Conservation (phyloP, 2,888 invertebrate genomes). For the Pristionchus japonicus region DNA sequence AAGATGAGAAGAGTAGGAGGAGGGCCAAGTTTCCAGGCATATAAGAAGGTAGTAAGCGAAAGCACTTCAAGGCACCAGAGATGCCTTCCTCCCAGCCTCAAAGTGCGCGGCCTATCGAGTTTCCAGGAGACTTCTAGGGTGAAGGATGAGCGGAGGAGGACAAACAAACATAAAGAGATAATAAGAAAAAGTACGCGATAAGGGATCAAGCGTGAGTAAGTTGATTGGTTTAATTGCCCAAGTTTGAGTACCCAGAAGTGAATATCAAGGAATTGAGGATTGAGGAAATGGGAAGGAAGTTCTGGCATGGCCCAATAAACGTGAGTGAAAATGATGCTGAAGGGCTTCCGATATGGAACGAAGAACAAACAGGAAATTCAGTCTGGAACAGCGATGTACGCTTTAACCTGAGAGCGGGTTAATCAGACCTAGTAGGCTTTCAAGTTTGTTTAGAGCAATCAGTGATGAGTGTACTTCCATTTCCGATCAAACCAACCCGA, state of each 20-base stretch:
- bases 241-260: too few species aligned
- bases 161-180: neutral
- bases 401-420: too few species aligned
- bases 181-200: neutral
- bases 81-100: neutral
- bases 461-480: neutral
- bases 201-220: neutral
- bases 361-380: neutral
- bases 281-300: neutral
- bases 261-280: too few species aligned
- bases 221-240: neutral
- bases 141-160: neutral
- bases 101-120: neutral
- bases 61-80: neutral
- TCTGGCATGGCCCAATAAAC: neutral
- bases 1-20: neutral
- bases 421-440: too few species aligned
- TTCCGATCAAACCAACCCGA: neutral
- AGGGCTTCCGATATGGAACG: neutral
- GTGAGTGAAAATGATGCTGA: neutral
- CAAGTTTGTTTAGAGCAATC: neutral
- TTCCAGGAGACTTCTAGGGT: neutral
- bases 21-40: neutral
- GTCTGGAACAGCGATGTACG: neutral
- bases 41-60: neutral